Evolutionary conservation across 2,113 vertebrate species (phyloP).

Genomic region (Coptodon rendalli): DNA sequence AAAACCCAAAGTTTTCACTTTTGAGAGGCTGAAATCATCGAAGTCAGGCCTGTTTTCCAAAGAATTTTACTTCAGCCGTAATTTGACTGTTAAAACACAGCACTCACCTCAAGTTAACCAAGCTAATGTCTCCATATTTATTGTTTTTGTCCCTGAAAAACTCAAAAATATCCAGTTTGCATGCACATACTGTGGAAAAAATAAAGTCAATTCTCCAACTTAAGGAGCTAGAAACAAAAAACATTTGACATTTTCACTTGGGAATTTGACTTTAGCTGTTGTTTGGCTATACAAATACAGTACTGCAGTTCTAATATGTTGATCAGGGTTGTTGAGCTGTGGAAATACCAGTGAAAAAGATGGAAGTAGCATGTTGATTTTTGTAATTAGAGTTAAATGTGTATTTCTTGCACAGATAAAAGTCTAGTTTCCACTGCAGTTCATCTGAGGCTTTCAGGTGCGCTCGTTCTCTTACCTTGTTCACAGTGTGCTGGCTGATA

Average conservation of each 20-base stretch:
- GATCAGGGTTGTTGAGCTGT: not conserved
- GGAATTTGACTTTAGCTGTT: not conserved
- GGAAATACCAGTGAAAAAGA: not conserved
- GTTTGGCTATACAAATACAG: not conserved
- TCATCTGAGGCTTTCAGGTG: rapidly evolving
- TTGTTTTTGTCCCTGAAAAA: not conserved
- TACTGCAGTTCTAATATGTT: rapidly evolving
- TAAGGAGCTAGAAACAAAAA: not conserved
- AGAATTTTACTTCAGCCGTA: not conserved
- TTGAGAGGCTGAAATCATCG: not conserved
- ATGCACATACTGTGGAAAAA: not conserved
- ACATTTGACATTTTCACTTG: not conserved
- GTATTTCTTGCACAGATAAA: not conserved
- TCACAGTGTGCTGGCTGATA: conserved; percentile 7
- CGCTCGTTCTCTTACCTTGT: conserved; percentile 43
- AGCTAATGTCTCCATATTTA: not conserved
- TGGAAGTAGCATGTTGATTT: not conserved
- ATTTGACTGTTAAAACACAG: not conserved
- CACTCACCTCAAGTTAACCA: not conserved
- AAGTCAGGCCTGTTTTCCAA: not conserved
- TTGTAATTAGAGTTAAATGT: not conserved
- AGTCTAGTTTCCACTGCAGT: rapidly evolving
- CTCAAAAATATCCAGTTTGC: rapidly evolving
- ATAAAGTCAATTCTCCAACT: not conserved
- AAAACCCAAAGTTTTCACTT: not conserved